phyloP scores from a whole-genome alignment of 1,140 invertebrate species.

The Leguminivora glycinivorella region DNA sequence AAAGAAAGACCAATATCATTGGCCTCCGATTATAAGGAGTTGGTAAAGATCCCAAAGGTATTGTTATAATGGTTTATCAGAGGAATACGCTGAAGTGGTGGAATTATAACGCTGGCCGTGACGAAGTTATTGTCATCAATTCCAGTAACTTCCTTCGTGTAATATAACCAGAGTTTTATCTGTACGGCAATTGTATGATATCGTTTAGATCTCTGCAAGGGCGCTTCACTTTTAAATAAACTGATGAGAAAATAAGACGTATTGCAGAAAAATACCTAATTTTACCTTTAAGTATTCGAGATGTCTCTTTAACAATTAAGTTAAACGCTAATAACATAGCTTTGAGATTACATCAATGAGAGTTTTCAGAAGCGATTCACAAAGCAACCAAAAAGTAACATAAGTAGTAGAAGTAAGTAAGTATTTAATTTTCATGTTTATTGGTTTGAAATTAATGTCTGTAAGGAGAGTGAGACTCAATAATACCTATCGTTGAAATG shows the following conservation, averaged over 20 bases:
- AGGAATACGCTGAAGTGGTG: not conserved
- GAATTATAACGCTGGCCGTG: not conserved
- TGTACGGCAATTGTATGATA: not conserved
- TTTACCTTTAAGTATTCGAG: too few relatives aligned
- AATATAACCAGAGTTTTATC: conserved; percentile 8
- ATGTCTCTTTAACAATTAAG: too few relatives aligned
- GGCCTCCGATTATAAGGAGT: not conserved
- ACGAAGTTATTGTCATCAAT: conserved; percentile 21
- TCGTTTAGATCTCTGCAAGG: not conserved
- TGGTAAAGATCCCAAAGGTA: not conserved
- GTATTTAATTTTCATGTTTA: too few relatives aligned
- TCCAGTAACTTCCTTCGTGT: conserved; percentile 1
- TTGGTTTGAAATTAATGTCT: too few relatives aligned
- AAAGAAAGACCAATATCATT: not conserved
- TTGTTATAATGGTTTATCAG: not conserved
- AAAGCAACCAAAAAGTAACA: too few relatives aligned
- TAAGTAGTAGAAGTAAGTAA: too few relatives aligned
- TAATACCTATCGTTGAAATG: not conserved
- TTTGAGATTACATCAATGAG: not conserved
- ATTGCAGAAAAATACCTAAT: too few relatives aligned
- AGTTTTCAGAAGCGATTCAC: too few relatives aligned
- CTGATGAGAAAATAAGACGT: too few relatives aligned
- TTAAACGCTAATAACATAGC: too few relatives aligned
- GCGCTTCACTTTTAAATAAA: too few relatives aligned
- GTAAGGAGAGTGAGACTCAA: too few relatives aligned